These are phyloP conservation scores for Cheilosia vernalis DNA, from an alignment of 2,888 invertebrate species.

Conservation along the genomic window DNA sequence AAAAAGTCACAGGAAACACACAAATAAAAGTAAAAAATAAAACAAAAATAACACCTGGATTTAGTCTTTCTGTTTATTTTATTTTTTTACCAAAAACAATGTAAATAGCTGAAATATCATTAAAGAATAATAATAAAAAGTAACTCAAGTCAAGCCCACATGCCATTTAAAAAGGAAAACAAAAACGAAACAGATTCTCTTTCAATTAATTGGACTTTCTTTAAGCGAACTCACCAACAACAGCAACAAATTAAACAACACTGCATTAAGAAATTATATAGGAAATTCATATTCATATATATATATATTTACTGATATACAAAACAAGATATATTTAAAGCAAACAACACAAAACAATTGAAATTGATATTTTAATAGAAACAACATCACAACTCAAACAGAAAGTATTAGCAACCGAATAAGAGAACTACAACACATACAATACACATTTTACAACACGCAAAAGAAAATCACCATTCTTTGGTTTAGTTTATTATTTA, in stretches of 20 bases:
- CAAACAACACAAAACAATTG: slow-evolving; percentile 32
- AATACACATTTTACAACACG: slow-evolving; percentile 55
- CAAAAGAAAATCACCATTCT: slow-evolving; percentile 62
- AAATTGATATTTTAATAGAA: slow-evolving; percentile 72
- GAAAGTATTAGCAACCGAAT: slow-evolving; percentile 63
- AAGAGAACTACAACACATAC: slow-evolving; percentile 40
- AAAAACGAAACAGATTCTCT: slow-evolving; percentile 35
- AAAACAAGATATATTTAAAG: slow-evolving; percentile 60
- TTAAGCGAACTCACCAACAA: slow-evolving; percentile 8
- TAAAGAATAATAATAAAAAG: slow-evolving; percentile 33
- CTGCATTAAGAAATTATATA: slow-evolving; percentile 70
- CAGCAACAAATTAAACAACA: slow-evolving; percentile 57
- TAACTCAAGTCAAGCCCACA: slow-evolving; percentile 67
- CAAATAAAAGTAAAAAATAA: slow-evolving; percentile 14
- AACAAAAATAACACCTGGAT: slow-evolving; percentile 17
- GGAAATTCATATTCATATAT: slow-evolving; percentile 68
- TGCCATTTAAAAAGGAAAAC: slow-evolving; percentile 54
- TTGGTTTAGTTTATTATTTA: slow-evolving; percentile 39
- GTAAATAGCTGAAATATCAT: slow-evolving; percentile 73
- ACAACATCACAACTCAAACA: slow-evolving; percentile 68
- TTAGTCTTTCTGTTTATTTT: slow-evolving; percentile 50
- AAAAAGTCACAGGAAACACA: slow-evolving; percentile 58
- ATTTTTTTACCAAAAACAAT: slow-evolving; percentile 63
- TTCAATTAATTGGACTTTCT: slow-evolving; percentile 26
- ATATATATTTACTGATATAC: slow-evolving; percentile 74